phyloP scores from a whole-genome alignment of 2,113 vertebrate species.

The Larimichthys crocea region DNA sequence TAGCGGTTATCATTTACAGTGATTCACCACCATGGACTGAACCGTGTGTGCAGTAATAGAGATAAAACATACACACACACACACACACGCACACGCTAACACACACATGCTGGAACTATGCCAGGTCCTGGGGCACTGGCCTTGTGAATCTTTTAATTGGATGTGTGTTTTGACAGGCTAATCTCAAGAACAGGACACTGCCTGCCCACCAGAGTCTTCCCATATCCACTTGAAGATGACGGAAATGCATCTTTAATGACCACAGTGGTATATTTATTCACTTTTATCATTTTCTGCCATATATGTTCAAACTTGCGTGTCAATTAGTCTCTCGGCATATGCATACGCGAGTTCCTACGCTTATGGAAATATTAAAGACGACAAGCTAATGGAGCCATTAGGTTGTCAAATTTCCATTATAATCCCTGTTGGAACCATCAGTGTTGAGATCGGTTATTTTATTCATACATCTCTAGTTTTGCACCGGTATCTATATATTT shows the following conservation, averaged over 20 bases:
- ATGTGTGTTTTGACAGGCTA: slow-evolving; percentile 74
- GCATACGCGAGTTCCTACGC: neutral
- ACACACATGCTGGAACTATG: slow-evolving; percentile 22
- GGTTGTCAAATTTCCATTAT: neutral
- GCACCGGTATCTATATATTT: neutral
- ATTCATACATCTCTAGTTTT: neutral
- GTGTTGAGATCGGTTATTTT: neutral
- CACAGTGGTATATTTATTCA: slow-evolving; percentile 37
- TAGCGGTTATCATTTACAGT: slow-evolving; percentile 55
- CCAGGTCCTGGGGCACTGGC: slow-evolving; percentile 62
- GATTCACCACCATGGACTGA: slow-evolving; percentile 62
- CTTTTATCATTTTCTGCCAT: slow-evolving; percentile 52
- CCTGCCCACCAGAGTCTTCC: slow-evolving; percentile 60
- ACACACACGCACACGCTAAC: neutral
- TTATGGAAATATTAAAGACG: neutral
- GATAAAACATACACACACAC: slow-evolving; percentile 62
- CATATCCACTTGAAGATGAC: slow-evolving; percentile 30
- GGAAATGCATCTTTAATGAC: slow-evolving; percentile 60
- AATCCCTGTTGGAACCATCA: slow-evolving; percentile 3
- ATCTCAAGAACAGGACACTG: slow-evolving; percentile 67
- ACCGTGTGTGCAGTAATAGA: slow-evolving; percentile 65
- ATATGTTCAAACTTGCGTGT: neutral
- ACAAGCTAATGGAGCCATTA: neutral
- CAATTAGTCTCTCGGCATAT: neutral
- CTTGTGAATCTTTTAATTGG: slow-evolving; percentile 74